Base-by-base conservation (phyloP, 1,140 invertebrate genomes). In the Archivesica marissinica region DNA sequence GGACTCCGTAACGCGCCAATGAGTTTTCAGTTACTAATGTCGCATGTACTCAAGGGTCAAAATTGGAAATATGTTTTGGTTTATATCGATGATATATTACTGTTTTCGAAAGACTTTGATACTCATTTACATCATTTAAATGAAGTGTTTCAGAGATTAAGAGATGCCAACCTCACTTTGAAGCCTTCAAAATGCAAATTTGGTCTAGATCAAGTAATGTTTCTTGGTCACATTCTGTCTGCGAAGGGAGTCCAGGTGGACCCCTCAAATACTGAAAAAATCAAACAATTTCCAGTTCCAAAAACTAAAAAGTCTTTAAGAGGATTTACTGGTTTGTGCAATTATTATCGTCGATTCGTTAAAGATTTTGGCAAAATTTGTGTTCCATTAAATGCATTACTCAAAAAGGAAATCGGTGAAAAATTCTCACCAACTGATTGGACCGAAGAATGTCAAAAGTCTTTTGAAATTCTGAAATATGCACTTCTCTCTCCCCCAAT, bases 321-420 rank as follows among this genome's bases (percentile, higher is more conserved):
- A 61, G 38, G 90, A 28, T 95, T 95, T 85, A 35, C 95, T 2
- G 95, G 95, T 0, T 72, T 95, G n/a, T 79, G 92, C 59, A 91
- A 92, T 81, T 95, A 93, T 79, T 91, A 92, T 80, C 52, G 89
- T 0, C 85, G 90, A 86, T 94, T 94, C 87, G 90, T 94, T 23
- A 91, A 83, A 81, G 89, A 90, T 68, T 93, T 87, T 83, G 79
- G 92, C 23, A 81, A 91, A 86, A 72, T 91, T n/a, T 92, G 92
- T 25, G 86, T 82, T 56, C 88, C 93, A 52, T 86, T 95, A 33
- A 85, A 93, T 30, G 72, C 66, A 9, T 70, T 88, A 4, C 41
- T 88, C 13, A 38, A 74, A 50, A 87, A 87, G 47, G 79, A 88
- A 88, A 56, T 33, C 54, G 3, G 28, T 7, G 13, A 68, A 56